phyloP scores from a whole-genome alignment of 2,797 vertebrate species.

The Neosilurus hyrtlii region DNA sequence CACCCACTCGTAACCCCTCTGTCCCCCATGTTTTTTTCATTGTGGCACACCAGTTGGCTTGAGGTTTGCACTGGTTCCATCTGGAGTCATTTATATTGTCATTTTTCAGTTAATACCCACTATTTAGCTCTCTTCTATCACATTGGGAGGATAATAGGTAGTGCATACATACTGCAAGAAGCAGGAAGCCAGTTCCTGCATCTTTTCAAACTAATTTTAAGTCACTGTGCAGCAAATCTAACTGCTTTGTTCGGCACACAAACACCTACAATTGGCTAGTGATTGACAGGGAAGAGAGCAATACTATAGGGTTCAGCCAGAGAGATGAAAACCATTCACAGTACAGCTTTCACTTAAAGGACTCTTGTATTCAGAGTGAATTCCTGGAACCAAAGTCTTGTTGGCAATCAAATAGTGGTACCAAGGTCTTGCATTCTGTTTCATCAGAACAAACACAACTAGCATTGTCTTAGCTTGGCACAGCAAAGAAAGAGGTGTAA shows the following conservation, averaged over 20 bases:
- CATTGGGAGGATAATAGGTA: background rate
- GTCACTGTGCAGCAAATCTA: background rate
- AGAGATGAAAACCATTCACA: background rate
- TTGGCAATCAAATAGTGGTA: background rate
- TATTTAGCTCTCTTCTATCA: background rate
- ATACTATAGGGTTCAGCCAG: background rate
- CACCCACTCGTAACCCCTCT: background rate
- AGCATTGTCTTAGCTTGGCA: background rate
- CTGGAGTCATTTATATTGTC: background rate
- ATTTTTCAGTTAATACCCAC: background rate
- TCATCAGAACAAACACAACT: background rate
- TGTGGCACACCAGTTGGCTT: background rate
- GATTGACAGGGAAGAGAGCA: background rate
- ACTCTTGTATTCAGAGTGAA: background rate
- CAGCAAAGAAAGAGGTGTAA: background rate
- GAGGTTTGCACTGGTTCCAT: background rate
- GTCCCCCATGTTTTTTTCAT: background rate
- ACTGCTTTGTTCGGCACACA: background rate
- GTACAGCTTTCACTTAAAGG: background rate
- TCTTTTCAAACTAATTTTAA: background rate
- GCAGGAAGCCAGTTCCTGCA: background rate
- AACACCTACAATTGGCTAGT: background rate
- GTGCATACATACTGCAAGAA: background rate
- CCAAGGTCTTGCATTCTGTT: background rate
- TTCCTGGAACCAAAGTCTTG: background rate